Evolutionary conservation across 2,797 vertebrate species (phyloP).

Genomic region (Myotis planiceps): DNA sequence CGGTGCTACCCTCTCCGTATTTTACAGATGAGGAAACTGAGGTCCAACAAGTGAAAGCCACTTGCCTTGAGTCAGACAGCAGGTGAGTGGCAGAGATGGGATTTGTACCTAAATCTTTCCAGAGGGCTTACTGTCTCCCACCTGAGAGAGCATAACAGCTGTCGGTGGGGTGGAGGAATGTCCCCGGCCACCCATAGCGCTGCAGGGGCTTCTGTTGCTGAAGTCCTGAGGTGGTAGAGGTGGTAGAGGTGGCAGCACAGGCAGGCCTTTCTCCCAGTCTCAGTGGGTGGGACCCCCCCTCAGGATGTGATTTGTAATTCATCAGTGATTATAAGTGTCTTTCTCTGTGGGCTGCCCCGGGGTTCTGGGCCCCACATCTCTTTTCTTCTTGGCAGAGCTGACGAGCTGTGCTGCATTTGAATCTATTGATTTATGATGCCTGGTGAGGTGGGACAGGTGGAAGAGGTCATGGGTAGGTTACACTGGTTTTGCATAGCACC

Average conservation of each 20-base stretch:
- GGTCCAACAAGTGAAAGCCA: background rate
- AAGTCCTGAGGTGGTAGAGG: background rate
- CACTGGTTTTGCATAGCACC: background rate
- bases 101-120: background rate
- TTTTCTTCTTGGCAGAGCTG: background rate
- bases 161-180: too few species aligned
- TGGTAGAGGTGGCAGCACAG: background rate
- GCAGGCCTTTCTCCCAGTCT: background rate
- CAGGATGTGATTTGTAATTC: background rate
- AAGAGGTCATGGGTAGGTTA: background rate
- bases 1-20: background rate
- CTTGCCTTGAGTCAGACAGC: background rate
- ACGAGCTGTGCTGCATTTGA: background rate
- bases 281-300: background rate
- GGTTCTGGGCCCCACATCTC: background rate
- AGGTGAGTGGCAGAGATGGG: background rate
- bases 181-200: background rate
- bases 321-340: background rate
- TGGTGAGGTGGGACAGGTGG: background rate
- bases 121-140: background rate
- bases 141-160: background rate
- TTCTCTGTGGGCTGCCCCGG: background rate
- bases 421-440: background rate
- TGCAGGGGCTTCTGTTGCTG: background rate
- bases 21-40: background rate